These are phyloP conservation scores for Agriopis leucophaearia DNA, from an alignment of 2,888 invertebrate genomes.

Conservation along the genomic window DNA sequence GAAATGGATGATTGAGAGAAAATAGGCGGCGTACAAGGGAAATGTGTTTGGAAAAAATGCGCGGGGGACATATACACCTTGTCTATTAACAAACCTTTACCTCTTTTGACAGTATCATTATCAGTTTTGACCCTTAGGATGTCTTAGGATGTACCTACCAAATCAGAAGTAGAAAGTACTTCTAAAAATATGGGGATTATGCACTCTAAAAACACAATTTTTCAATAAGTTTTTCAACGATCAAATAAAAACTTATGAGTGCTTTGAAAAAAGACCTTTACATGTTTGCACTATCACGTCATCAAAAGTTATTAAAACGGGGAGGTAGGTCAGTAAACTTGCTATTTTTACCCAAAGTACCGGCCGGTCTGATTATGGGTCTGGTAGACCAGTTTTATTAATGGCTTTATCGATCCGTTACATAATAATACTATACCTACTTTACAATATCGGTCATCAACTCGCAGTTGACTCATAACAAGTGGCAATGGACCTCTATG, in stretches of 20 bases:
- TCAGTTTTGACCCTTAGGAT: no score
- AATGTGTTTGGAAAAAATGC: no score
- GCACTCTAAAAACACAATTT: not conserved
- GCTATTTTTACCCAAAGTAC: slow-evolving; percentile 27
- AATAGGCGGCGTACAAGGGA: no score
- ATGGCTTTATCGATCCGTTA: slow-evolving; percentile 37
- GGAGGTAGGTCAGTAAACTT: slow-evolving; percentile 35
- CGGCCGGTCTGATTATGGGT: slow-evolving; percentile 26
- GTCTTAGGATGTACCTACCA: no score
- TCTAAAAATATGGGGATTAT: no score
- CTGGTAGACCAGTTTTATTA: slow-evolving; percentile 38
- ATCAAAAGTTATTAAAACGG: not conserved
- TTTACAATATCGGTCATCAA: slow-evolving; percentile 35
- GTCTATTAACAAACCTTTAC: no score
- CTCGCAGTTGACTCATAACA: slow-evolving; percentile 20
- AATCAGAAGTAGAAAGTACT: no score
- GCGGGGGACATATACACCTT: no score
- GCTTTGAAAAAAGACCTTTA: not conserved
- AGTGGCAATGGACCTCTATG: slow-evolving; percentile 18
- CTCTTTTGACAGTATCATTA: no score
- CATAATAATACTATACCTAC: slow-evolving; percentile 28
- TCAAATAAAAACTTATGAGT: not conserved
- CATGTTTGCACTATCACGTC: not conserved
- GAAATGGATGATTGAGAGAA: no score
- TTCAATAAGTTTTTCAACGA: not conserved